phyloP scores from a whole-genome alignment of 2,113 vertebrate genomes.

The Rynchops niger region DNA sequence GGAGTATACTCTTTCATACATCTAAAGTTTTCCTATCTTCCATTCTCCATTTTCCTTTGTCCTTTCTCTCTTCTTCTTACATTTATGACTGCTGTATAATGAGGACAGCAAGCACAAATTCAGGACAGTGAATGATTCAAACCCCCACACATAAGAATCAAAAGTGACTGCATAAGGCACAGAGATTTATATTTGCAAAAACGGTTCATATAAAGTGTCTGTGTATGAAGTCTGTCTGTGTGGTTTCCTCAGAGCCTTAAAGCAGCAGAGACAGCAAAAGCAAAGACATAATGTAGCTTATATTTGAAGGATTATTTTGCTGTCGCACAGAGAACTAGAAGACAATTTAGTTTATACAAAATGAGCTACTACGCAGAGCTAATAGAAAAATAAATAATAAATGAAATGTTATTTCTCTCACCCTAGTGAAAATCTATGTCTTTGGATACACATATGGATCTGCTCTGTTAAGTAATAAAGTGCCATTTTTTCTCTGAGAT shows the following conservation, averaged over 20 bases:
- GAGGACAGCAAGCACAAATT: background rate
- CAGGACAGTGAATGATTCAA: background rate
- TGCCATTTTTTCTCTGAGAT: background rate
- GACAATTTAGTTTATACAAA: conserved; percentile 1
- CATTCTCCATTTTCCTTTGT: background rate
- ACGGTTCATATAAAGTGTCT: background rate
- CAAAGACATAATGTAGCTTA: background rate
- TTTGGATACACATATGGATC: background rate
- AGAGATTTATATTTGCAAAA: background rate
- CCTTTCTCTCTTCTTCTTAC: background rate
- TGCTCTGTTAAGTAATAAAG: background rate
- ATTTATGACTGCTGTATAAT: background rate
- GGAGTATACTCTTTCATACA: background rate
- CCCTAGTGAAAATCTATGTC: background rate
- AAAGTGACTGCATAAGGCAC: background rate
- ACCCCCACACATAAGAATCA: background rate
- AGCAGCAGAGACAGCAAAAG: background rate
- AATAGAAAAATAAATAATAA: conserved; percentile 49
- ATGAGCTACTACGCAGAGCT: background rate
- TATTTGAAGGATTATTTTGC: background rate
- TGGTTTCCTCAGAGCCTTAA: background rate
- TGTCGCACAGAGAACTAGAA: background rate
- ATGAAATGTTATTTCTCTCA: conserved; percentile 9
- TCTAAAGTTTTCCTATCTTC: background rate
- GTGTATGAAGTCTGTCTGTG: background rate